Evolutionary conservation across 2,113 vertebrate species (phyloP), one percentile per base, ranked within the genome.

Genomic region (Corynorhinus townsendii): DNA sequence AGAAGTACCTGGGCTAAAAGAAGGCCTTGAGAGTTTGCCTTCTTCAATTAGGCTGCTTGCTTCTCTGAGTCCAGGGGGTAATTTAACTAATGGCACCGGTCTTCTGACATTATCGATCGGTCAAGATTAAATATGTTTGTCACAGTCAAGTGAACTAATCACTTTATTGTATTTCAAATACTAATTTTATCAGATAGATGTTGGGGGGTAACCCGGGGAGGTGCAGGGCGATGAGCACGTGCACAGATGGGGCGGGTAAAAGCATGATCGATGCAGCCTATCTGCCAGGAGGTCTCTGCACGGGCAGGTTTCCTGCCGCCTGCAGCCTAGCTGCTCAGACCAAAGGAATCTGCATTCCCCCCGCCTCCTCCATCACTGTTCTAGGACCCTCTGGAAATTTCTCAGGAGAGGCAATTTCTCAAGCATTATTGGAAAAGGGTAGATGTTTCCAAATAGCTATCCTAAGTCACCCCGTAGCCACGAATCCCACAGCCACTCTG

Each of bases 71-170:
- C 91, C 81, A 89, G 81, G 85, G 79, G 72, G 96, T 96, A 95
- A 96, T 96, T 96, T 97, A 97, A 97, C 96, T 97, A 96, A 97
- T 96, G 95, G 96, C 22, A 20, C 85, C 88, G 85, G 87, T 95
- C 96, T 96, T 98, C 94, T 97, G 97, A 95, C 96, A 92, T 43
- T 85, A 97, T 98, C 35, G 96, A 98, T 97, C 43, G 62, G 86
- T 79, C 79, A 84, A 97, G 97, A 96, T 97, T 97, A 97, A 97
- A 97, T 96, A 93, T 95, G 95, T 97, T 97, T 97, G 97, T 97
- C 96, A 97, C 96, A 96, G 97, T 96, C 97, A 97, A 97, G 97
- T 93, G 95, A 96, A 96, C 97, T 97, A 97, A 97, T 97, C 96
- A 93, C 96, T 98, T 97, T 97, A 97, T 95, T 97, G 95, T 96